phyloP scores from a whole-genome alignment of 2,888 invertebrate species.

The Dromius quadrimaculatus region DNA sequence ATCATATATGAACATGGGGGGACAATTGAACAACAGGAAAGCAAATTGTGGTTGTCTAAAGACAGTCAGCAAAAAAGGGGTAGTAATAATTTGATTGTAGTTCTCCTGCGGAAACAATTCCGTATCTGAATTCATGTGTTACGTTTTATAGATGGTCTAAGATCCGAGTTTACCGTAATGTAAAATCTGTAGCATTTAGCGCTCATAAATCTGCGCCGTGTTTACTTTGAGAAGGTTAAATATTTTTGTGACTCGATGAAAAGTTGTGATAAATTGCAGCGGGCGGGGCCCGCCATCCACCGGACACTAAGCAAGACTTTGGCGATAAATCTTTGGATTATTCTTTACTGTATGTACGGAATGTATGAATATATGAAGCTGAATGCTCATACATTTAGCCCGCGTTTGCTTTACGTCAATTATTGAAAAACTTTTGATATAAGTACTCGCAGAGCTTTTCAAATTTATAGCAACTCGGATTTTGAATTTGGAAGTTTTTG shows the following conservation, averaged over 20 bases:
- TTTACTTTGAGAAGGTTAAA: constrained; percentile 44
- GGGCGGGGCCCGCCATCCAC: background rate
- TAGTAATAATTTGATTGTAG: too few species aligned
- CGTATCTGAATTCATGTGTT: background rate
- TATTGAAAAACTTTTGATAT: constrained; percentile 1
- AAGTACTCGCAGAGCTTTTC: background rate
- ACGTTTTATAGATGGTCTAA: background rate
- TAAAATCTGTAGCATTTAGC: constrained; percentile 47
- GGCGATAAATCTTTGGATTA: constrained; percentile 29
- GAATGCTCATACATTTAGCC: background rate
- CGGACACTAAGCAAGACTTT: constrained; percentile 3
- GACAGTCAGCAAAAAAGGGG: too few species aligned
- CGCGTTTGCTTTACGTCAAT: constrained; percentile 23
- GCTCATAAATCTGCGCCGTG: constrained; percentile 44
- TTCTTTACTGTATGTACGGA: background rate
- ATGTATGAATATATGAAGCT: constrained; percentile 13
- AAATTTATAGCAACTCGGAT: background rate
- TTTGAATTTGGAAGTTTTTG: background rate
- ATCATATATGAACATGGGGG: too few species aligned
- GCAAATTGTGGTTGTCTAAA: too few species aligned
- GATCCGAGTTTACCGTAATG: constrained; percentile 40
- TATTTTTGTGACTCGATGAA: constrained; percentile 48
- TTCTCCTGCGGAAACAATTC: too few species aligned
- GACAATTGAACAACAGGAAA: too few species aligned
- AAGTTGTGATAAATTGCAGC: constrained; percentile 41